Conservation (phyloP, 37 sponge, comb jelly and placozoan species). For the Halisarca cf. caerulea region DNA sequence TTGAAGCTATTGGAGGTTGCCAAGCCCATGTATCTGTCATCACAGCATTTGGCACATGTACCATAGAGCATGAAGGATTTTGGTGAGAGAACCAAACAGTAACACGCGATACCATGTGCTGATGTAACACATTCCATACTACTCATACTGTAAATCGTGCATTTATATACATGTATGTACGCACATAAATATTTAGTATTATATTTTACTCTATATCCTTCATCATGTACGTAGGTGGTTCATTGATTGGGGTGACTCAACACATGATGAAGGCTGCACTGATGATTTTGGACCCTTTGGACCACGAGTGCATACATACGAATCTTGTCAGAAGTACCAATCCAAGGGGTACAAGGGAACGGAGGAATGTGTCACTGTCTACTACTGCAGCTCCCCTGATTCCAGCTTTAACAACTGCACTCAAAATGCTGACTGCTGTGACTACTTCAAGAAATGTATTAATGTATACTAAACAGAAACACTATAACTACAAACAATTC, state of each 20-base stretch:
- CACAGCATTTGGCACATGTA: background rate
- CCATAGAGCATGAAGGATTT: background rate
- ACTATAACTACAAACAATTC: too few species aligned
- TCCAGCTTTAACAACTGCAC: background rate
- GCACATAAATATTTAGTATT: too few species aligned
- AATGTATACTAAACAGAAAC: too few species aligned
- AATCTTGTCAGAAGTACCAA: background rate
- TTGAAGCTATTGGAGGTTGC: conserved; percentile 1
- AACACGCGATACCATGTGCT: too few species aligned
- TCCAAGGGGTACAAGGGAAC: conserved; percentile 6
- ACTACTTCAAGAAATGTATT: background rate
- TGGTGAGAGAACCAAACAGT: background rate
- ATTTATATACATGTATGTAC: too few species aligned
- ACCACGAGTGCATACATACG: background rate
- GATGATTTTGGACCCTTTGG: background rate
- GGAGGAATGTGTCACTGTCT: background rate
- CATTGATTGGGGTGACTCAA: background rate
- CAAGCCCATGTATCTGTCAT: background rate
- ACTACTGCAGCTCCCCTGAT: conserved; percentile 17
- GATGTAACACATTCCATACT: background rate
- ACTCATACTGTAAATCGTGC: background rate
- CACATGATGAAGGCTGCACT: background rate
- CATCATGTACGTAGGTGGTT: too few species aligned
- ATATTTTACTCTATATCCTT: too few species aligned
- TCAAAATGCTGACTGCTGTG: background rate